Percentiles rank a stretch among this genome's conserved stretches.
phyloP scores from a whole-genome alignment of 2,113 vertebrate species.

The Mus pahari region DNA sequence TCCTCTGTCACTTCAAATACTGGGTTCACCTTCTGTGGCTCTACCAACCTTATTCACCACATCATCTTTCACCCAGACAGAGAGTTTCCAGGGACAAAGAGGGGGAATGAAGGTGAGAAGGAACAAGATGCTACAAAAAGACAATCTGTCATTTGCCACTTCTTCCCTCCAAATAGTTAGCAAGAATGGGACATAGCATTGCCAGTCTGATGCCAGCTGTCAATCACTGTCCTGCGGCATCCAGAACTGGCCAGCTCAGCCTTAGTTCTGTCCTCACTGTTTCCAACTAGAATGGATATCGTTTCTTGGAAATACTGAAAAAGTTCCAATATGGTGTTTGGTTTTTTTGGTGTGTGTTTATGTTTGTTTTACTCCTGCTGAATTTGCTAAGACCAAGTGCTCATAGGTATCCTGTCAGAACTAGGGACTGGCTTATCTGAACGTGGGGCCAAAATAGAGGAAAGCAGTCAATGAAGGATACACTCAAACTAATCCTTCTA shows the following conservation, averaged over 20 bases:
- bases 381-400: constrained; percentile 10
- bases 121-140: not conserved
- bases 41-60: too few species aligned
- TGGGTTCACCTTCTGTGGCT: not conserved
- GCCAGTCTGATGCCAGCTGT: not conserved
- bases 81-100: not conserved
- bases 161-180: not conserved
- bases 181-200: not conserved
- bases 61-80: not conserved
- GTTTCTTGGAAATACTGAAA: not conserved
- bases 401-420: not conserved
- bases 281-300: not conserved
- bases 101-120: not conserved
- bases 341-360: not conserved
- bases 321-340: not conserved
- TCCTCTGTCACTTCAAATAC: not conserved
- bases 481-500: not conserved
- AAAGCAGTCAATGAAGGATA: not conserved
- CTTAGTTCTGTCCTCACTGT: not conserved
- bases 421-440: not conserved
- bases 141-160: not conserved
- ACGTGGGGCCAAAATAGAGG: not conserved
- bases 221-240: not conserved
- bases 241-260: not conserved
- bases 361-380: not conserved